Base-by-base conservation (phyloP, 1,140 invertebrate species). In the Aphaenogaster floridana region DNA sequence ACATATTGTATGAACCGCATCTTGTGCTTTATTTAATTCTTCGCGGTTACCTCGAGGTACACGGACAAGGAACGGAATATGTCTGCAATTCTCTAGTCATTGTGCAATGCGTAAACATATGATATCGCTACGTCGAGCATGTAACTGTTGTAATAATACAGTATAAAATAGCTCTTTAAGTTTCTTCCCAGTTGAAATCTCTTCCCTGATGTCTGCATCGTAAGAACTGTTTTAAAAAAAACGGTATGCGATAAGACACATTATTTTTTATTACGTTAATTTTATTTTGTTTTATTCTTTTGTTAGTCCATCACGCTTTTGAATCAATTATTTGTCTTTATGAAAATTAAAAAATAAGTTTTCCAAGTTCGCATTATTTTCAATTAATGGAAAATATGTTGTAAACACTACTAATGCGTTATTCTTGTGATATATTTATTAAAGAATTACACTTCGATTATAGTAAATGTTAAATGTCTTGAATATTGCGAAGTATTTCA, bases 51-150 rank as follows among this genome's bases (percentile, higher is more conserved):
- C 45, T 89, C 57, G 57, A 87, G 64, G 45, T 86, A 78, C 54
- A 66, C 6, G 50, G 72, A 68, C 50, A 72, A 80, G 15, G 57
- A 69, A 77, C 76, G 48, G 61, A 80, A 83, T 92, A 90, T 91
- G 91, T 92, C 78, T 87, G 83, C 89, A 92, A 93, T 86, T 90
- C 91, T 94, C 94, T 94, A 94, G 94, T 94, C 94, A 94, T 89
- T 88, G 89, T 93, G 90, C 86, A 93, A 92, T 90, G 72, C 88
- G 88, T 88, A 93, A 86, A 59, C 90, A 86, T 89, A 91, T 92
- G 89, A 90, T 92, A 81, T 91, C 85, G 57, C 76, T 88, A 77
- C 86, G 57, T 88, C 48, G 77, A 83, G 50, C 80, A 89, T 89
- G 86, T 89, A 89, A 89, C 76, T 90, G 87, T 90, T 78, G 72